Evolutionary conservation across 1,140 invertebrate species (phyloP).

Genomic region (Bombus difficillimus): DNA sequence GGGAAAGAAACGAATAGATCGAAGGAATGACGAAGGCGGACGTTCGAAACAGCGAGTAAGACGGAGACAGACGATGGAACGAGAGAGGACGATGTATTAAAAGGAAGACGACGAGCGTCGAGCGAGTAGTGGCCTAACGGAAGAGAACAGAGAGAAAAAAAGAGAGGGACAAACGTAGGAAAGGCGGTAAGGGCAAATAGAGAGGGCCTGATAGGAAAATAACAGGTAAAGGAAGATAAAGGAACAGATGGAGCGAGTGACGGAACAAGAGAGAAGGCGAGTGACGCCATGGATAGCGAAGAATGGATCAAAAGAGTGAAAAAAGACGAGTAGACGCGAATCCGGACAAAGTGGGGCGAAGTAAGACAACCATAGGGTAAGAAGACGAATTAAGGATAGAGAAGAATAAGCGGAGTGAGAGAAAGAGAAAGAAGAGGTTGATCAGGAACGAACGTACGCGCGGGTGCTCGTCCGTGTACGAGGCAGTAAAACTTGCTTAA

Average conservation of each 20-base stretch:
- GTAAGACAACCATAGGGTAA: no score
- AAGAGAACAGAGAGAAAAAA: background rate
- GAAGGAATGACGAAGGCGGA: background rate
- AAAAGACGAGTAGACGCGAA: background rate
- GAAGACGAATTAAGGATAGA: background rate
- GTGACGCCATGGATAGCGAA: background rate
- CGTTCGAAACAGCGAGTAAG: no score
- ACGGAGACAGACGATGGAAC: background rate
- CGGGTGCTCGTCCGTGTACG: background rate
- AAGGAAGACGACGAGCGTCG: background rate
- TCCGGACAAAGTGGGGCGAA: background rate
- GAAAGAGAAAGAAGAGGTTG: background rate
- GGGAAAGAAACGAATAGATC: background rate
- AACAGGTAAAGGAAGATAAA: constrained; percentile 40
- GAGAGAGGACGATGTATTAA: background rate
- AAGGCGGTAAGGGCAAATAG: constrained; percentile 23
- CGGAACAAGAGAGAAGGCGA: background rate
- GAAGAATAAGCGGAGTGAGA: background rate
- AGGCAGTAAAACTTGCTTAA: constrained; percentile 59
- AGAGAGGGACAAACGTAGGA: background rate
- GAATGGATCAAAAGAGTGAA: background rate
- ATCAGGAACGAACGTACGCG: background rate
- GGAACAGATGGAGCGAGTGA: constrained; percentile 31
- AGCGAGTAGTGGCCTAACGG: background rate
- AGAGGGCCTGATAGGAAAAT: constrained; percentile 36